Evolutionary conservation across 2,797 vertebrate species (phyloP), one percentile per base, ranked within the genome.

Genomic region (Podarcis lilfordi): DNA sequence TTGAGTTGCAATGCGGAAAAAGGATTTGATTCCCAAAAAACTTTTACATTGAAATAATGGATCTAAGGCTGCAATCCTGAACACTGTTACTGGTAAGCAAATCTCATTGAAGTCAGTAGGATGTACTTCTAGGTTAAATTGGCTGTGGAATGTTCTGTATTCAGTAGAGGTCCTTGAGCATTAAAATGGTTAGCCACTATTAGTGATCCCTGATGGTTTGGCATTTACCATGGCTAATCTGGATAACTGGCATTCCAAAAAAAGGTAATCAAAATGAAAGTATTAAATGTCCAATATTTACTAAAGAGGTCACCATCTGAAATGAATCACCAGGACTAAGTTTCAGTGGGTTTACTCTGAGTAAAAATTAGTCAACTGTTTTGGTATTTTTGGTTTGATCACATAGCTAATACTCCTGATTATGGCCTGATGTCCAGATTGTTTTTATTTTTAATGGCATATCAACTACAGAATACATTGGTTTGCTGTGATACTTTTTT

Each of bases 11-110:
- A 66, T 9, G 19, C 21, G 11, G 37, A 45, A 29, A 45, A 25
- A 64, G 21, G 61, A 40, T 59, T 37, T 86, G 29, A 61, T n/a
- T 19, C 13, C 50, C 25, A 27, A 17, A 61, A 23, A 84, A 40
- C 7, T 11, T 84, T 84, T 27, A 55, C 82, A 85, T 76, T 85
- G 27, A 80, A 80, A 80, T 61, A 37, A 80, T 80, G 55, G 55
- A 17, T 32, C 50, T 55, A 59, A 17, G 8, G 29, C 17, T 55
- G 77, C 29, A 55, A 17, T 79, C 1, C 13, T 78, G 29, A 5
- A n/a, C 10, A 11, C 8, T 15, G 35, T 68, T 83, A 43, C 29
- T 50, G 29, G 3, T 11, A 19, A 83, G 5, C 71, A 50, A 50
- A 50, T 32, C 2, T n/a, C 40, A 83, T 29, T 43, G 21, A 61